phyloP scores from a whole-genome alignment of 2,888 invertebrate genomes.

The Plebejus anna region DNA sequence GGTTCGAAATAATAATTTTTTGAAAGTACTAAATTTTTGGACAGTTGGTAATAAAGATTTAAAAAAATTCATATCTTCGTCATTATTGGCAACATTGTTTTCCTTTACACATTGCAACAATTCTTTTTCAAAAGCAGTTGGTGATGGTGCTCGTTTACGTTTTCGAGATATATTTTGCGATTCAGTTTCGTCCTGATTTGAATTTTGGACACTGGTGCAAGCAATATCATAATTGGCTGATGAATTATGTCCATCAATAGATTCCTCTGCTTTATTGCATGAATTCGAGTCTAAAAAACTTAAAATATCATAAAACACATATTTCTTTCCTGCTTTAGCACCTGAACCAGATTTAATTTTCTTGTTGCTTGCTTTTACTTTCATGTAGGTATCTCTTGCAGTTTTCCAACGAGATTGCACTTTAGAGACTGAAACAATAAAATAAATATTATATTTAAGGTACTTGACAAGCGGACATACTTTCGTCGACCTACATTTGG shows the following conservation, averaged over 20 bases:
- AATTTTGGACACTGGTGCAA: no score
- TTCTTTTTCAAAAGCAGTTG: constrained; percentile 39
- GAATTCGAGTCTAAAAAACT: constrained; percentile 20
- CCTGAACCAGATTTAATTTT: no score
- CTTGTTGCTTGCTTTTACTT: no score
- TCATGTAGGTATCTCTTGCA: neutral
- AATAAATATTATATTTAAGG: constrained; percentile 25
- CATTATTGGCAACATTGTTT: constrained; percentile 38
- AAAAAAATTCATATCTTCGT: constrained; percentile 41
- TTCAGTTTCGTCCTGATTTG: no score
- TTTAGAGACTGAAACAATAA: constrained; percentile 2
- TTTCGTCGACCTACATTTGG: constrained; percentile 40
- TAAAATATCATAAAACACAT: neutral
- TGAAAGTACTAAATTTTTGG: constrained; percentile 38
- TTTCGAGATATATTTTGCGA: constrained; percentile 33
- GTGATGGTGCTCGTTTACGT: constrained; percentile 38
- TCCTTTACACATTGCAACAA: constrained; percentile 39
- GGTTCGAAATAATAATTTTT: neutral
- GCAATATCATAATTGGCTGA: no score
- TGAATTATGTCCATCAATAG: no score
- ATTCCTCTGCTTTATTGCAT: constrained; percentile 26
- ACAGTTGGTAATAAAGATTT: constrained; percentile 37
- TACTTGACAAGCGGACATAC: constrained; percentile 32
- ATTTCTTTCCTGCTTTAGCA: constrained; percentile 25
- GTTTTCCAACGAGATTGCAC: constrained; percentile 31